Conservation (phyloP, 2,113 vertebrate genomes). For the Hystrix brachyura region DNA sequence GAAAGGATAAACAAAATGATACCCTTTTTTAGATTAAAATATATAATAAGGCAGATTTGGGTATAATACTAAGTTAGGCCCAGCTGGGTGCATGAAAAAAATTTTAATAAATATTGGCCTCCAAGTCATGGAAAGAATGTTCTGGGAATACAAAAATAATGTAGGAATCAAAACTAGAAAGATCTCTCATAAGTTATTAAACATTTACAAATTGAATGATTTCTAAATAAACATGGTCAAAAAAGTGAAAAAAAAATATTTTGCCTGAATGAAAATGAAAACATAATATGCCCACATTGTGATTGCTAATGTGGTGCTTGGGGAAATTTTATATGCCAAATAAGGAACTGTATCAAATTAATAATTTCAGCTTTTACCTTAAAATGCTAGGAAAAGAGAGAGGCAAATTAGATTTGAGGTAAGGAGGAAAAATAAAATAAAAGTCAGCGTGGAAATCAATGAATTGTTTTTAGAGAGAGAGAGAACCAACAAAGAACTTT, state of each 20-base stretch:
- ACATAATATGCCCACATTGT: background rate
- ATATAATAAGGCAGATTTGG: conserved; percentile 6
- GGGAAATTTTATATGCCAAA: background rate
- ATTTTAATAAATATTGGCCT: background rate
- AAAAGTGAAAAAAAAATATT: background rate
- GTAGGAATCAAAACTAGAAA: background rate
- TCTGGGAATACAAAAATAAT: background rate
- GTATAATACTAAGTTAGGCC: background rate
- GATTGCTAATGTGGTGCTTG: background rate
- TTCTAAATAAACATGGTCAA: background rate
- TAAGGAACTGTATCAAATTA: background rate
- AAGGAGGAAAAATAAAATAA: background rate
- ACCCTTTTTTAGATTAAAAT: background rate
- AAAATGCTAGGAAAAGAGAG: background rate
- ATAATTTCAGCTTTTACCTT: conserved; percentile 13
- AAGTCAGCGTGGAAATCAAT: background rate
- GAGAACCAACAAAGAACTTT: background rate
- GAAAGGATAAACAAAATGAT: background rate
- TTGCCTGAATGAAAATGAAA: background rate
- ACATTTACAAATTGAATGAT: background rate
- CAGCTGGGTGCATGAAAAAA: background rate
- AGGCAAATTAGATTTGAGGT: background rate
- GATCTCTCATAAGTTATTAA: background rate
- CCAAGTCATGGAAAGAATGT: background rate
- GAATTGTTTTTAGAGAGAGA: background rate